Evolutionary conservation across 2,888 invertebrate genomes (phyloP).

Genomic region (Micoletzkya japonica): DNA sequence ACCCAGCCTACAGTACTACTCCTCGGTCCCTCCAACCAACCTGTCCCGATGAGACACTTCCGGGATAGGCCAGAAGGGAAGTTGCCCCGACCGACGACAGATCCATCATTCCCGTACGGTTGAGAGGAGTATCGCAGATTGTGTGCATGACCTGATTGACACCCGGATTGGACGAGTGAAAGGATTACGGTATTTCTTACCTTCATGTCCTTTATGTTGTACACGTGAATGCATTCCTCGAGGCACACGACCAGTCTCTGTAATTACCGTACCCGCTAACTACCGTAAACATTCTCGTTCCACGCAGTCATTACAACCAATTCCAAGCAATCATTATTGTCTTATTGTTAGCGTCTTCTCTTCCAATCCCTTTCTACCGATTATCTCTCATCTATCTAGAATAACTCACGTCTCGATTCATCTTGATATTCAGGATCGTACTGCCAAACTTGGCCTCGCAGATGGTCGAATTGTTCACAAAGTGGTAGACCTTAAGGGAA

Average conservation of each 20-base stretch:
- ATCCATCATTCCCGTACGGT: slow-evolving; percentile 76
- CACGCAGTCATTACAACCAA: neutral
- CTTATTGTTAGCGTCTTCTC: neutral
- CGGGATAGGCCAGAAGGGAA: slow-evolving; percentile 94
- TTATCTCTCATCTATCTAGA: no score
- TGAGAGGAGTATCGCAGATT: slow-evolving; percentile 94
- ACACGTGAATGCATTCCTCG: slow-evolving; percentile 95
- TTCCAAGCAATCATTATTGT: neutral
- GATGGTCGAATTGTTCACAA: slow-evolving; percentile 76
- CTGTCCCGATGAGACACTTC: slow-evolving; percentile 65
- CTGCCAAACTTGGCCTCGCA: slow-evolving; percentile 94
- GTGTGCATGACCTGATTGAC: slow-evolving; percentile 78
- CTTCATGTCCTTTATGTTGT: slow-evolving; percentile 78
- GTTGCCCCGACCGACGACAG: slow-evolving; percentile 72
- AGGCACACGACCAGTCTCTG: slow-evolving; percentile 92
- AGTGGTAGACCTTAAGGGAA: slow-evolving; percentile 84
- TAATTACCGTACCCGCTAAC: slow-evolving; percentile 38
- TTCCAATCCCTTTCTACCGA: neutral
- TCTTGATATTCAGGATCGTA: slow-evolving; percentile 89
- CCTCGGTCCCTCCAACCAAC: no score
- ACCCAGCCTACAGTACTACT: no score
- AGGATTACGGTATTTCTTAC: slow-evolving; percentile 24
- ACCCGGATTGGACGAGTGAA: neutral
- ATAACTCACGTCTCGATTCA: slow-evolving; percentile 87
- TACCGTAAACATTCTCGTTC: neutral